These are phyloP conservation scores for Helicoverpa armigera DNA, from an alignment of 1,140 invertebrate species.

Conservation along the genomic window DNA sequence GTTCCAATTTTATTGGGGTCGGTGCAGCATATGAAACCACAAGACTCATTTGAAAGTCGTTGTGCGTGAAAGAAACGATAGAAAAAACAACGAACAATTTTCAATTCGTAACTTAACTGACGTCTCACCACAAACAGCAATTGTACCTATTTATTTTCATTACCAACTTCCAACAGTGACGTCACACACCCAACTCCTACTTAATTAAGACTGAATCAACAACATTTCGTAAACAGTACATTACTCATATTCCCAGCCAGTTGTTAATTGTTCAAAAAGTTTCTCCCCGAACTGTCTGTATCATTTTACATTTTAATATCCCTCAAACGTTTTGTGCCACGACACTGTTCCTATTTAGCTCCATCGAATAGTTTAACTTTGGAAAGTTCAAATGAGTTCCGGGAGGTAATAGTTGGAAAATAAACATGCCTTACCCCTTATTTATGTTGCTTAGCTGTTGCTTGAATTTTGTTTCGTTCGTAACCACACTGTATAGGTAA, in stretches of 20 bases:
- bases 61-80: too few species aligned
- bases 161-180: not conserved
- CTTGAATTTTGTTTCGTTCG: constrained; percentile 22
- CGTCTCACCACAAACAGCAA: too few species aligned
- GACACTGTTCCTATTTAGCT: constrained; percentile 34
- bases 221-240: constrained; percentile 15
- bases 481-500: not conserved
- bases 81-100: too few species aligned
- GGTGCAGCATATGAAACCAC: not conserved
- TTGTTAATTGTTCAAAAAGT: constrained; percentile 12
- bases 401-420: constrained; percentile 36
- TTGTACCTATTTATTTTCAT: not conserved
- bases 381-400: constrained; percentile 49
- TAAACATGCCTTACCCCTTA: constrained; percentile 26
- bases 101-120: too few species aligned
- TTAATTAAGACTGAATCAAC: constrained; percentile 3
- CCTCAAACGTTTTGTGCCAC: constrained; percentile 7
- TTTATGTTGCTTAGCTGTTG: constrained; percentile 32
- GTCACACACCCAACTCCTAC: not conserved
- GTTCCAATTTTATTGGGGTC: too few species aligned
- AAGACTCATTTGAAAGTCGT: too few species aligned
- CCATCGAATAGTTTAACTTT: constrained; percentile 39
- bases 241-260: constrained; percentile 11
- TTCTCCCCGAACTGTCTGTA: not conserved
- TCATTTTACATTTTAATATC: constrained; percentile 38